phyloP scores from a whole-genome alignment of 2,113 vertebrate species.

The Siniperca knerii region DNA sequence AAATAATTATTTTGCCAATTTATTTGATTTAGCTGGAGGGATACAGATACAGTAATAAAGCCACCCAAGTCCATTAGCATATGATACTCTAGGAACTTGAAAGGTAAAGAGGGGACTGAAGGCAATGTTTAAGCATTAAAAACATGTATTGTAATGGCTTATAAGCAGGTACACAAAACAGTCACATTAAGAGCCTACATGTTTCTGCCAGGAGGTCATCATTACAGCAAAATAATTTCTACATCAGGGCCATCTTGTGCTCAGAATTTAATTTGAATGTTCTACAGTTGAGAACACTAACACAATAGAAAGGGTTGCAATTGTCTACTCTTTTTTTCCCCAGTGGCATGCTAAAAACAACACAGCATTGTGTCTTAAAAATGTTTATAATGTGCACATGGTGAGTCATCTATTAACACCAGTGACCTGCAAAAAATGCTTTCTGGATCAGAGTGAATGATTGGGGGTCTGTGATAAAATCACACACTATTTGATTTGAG shows the following conservation, averaged over 20 bases:
- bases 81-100: neutral
- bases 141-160: neutral
- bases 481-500: neutral
- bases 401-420: neutral
- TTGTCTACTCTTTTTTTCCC: neutral
- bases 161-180: neutral
- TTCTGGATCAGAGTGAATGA: slow-evolving; percentile 6
- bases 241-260: neutral
- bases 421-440: neutral
- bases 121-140: neutral
- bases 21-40: slow-evolving; percentile 31
- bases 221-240: neutral
- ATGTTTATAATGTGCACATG: neutral
- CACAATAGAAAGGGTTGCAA: neutral
- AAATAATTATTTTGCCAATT: slow-evolving; percentile 45
- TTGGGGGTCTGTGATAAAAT: neutral
- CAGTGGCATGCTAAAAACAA: neutral
- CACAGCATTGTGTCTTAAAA: neutral
- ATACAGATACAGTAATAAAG: neutral
- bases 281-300: neutral
- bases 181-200: neutral
- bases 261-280: neutral
- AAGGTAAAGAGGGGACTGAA: neutral
- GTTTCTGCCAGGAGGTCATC: neutral
- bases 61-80: neutral